Evolutionary conservation across 2,888 invertebrate species (phyloP), one percentile per base, ranked within the genome.

Genomic region (Dryococelus australis): DNA sequence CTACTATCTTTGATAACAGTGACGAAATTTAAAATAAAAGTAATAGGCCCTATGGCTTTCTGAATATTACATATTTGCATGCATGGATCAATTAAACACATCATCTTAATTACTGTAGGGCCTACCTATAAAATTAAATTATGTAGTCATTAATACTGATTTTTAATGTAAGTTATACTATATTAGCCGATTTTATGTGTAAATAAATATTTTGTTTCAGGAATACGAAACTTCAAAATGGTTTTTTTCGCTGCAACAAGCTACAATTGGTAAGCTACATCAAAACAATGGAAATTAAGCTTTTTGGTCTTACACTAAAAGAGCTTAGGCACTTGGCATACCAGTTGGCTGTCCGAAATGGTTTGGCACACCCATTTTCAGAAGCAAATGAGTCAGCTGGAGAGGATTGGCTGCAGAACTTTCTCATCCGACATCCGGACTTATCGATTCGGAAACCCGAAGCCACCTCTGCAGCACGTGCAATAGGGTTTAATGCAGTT

Each of bases 231-330:
- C 85, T 85, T 35, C 85, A 85, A 43, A 85, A 43, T 27, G 10
- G 86, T 86, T 79, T 80, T 86, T 79, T n/a, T 43, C 65, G 28
- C n/a, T 13, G 5, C 43, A 65, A 35, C 79, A 86, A 65, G n/a
- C 20, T 43, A 26, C 24, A 80, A 81, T 47, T 86, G 35, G 86
- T 86, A 13, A 65, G 35, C n/a, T 78, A 86, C 65, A 78, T n/a
- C n/a, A 86, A 65, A 27, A 80, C 35, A 13, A 86, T 86, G 86
- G 86, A 86, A 27, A 43, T 78, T 43, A 27, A 80, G 47, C 65
- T 86, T 26, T 86, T 86, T 86, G 86, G 86, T 27, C 65, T 86
- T 20, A 86, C 86, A 53, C 43, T 78, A 86, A n/a, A 28, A 53
- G 86, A 86, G n/a, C 65, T 86, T 24, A 35, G 86, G 35, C 35